Base-by-base conservation (phyloP, 2,797 vertebrate genomes). In the Parotocinclus haroldoi region DNA sequence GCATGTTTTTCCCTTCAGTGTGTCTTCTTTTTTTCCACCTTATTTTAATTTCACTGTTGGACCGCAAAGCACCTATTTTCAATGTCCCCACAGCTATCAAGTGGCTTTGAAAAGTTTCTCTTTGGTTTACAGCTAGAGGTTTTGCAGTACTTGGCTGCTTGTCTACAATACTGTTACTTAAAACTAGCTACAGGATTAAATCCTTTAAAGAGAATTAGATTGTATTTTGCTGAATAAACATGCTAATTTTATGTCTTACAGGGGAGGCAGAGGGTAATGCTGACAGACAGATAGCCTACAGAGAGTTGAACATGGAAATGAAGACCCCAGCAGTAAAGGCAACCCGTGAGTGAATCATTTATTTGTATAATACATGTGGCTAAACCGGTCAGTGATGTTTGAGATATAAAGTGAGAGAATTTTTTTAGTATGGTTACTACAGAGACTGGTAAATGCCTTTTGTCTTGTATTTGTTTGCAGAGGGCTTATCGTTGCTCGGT, bases 401-500 rank as follows among this genome's bases (percentile, higher is more conserved):
- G 2, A 2, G 5, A 27, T 27, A 27, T 27, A 9, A 6, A 1
- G 18, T 4, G 1, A 53, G 38, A 12, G 7, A 42, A 5, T 55
- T 7, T 27, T 55, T 55, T 55, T 55, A 10, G 14, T n/a, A 8
- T 42, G 27, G 27, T 27, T 27, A 27, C 27, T 27, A 27, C 27
- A 27, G 27, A 27, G 27, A 27, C 40, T 51, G 46, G 39, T 40
- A 10, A 54, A 18, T 10, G 9, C 27, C 9, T 27, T 19, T 14
- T 62, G 36, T 38, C 0, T 1, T 56, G 9, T 37, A 10, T 68
- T 66, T 66, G 11, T 14, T 3, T 71, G 1, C 49, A 99, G 96
- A 96, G 77, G 97, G 97, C 0, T 81, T 99, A 65, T 96, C 95
- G 42, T 87, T 99, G 56, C 93, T 99, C 0, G 97, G 97, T 14